Evolutionary conservation across 2,888 invertebrate species (phyloP), one percentile per base, ranked within the genome.

Genomic region (Thelaira solivaga): DNA sequence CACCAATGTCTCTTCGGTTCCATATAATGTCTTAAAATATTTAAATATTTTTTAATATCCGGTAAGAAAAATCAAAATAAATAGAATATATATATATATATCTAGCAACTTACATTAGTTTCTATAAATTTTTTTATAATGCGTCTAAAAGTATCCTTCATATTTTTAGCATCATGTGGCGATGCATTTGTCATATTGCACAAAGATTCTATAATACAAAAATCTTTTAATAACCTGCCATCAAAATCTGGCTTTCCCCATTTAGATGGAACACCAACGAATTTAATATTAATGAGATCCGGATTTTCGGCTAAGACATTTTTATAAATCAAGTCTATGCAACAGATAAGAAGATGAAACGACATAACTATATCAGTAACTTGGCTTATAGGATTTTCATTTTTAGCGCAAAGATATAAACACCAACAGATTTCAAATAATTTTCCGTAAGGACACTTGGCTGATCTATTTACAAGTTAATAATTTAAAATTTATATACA

Each of bases 371-470:
- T 90, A 89, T 99, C 98, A 86, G 97, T 95, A 53, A 95, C 94
- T 24, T 96, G 95, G 64, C 93, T 93, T 47, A 74, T 67, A 43
- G 95, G 93, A 85, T 96, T 95, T 85, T 96, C 94, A 57, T 95
- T 95, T 90, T 96, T 96, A 11, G 96, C 94, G 87, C 95, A 94
- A 34, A 97, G 92, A 89, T 96, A 98, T 73, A 98, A 90, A 59
- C 95, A 95, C 98, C 98, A 99, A 82, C 95, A 94, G 86, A 98
- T 96, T 86, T 97, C 96, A 89, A 96, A 97, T 4, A 98, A 90
- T 86, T 96, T 95, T 64, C 93, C 92, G 47, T 94, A 92, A 6
- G 95, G 93, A 88, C 97, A 97, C 29, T 94, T 94, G 34, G 93
- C 90, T 59, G 93, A 78, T 61, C 78, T 75, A 55, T 41, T 53